These are phyloP conservation scores for Athetis lepigone DNA, from an alignment of 2,888 invertebrate species.

Conservation along the genomic window DNA sequence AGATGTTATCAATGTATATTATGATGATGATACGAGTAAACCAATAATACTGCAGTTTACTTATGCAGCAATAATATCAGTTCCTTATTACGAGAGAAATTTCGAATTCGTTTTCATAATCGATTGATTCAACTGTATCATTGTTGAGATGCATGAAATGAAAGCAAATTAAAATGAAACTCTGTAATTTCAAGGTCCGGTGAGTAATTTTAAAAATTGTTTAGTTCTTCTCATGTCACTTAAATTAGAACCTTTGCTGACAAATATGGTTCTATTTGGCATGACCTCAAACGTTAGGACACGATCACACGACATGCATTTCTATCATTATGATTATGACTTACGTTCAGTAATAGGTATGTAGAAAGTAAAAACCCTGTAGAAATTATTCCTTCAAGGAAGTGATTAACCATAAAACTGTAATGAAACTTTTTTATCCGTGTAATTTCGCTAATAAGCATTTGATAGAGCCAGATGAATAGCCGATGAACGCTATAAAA, in stretches of 20 bases:
- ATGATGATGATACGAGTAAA: too few relatives aligned
- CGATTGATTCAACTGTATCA: conserved; percentile 24
- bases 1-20: too few relatives aligned
- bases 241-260: neutral
- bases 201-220: conserved; percentile 19
- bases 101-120: conserved; percentile 28
- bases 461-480: neutral
- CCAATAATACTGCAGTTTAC: neutral
- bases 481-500: too few relatives aligned
- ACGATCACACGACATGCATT: neutral
- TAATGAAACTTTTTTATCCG: conserved; percentile 2
- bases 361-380: neutral
- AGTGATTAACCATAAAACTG: conserved; percentile 21
- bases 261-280: neutral
- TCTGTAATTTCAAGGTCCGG: conserved; percentile 36
- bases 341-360: neutral
- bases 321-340: neutral
- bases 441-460: conserved; percentile 15
- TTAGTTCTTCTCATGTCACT: neutral
- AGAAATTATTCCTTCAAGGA: conserved; percentile 1
- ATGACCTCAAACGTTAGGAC: neutral
- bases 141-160: conserved; percentile 34
- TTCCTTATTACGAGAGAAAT: conserved; percentile 26
- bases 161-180: conserved; percentile 41
- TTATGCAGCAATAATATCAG: too few relatives aligned